Evolutionary conservation across 2,113 vertebrate species (phyloP).

Genomic region (Siniperca chuatsi): DNA sequence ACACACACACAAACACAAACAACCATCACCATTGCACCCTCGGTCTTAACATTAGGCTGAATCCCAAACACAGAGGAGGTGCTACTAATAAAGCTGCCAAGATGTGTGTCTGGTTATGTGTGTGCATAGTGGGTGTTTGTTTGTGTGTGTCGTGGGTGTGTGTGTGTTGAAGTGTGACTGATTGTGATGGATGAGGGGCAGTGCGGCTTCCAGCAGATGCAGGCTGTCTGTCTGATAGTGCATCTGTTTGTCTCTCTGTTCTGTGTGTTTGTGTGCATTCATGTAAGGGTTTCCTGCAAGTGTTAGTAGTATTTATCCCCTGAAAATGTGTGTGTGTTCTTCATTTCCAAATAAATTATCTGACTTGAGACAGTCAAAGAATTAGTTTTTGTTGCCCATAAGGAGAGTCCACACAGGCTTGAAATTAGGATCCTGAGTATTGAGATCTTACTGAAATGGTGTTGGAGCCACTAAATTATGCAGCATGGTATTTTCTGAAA

Average conservation of each 20-base stretch:
- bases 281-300: neutral
- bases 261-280: conserved; percentile 8
- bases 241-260: conserved; percentile 67
- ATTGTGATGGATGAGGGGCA: conserved; percentile 65
- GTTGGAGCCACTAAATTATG: neutral
- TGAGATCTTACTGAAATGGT: neutral
- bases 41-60: conserved; percentile 19
- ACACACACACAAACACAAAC: conserved; percentile 3
- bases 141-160: conserved; percentile 28
- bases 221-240: conserved; percentile 63
- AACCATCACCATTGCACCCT: neutral
- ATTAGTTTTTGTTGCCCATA: neutral
- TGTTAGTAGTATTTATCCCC: neutral
- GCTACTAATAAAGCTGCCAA: conserved; percentile 53
- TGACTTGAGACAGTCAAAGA: conserved; percentile 12
- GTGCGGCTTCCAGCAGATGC: conserved; percentile 66
- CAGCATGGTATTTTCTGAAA: neutral
- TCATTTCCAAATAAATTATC: conserved; percentile 26
- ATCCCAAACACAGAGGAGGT: conserved; percentile 48
- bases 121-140: neutral
- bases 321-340: conserved; percentile 8
- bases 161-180: conserved; percentile 56
- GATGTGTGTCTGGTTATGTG: conserved; percentile 33
- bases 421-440: neutral
- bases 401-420: neutral